Evolutionary conservation across 2,797 vertebrate genomes (phyloP), one percentile per base, ranked within the genome.

Genomic region (Rhinella marina): DNA sequence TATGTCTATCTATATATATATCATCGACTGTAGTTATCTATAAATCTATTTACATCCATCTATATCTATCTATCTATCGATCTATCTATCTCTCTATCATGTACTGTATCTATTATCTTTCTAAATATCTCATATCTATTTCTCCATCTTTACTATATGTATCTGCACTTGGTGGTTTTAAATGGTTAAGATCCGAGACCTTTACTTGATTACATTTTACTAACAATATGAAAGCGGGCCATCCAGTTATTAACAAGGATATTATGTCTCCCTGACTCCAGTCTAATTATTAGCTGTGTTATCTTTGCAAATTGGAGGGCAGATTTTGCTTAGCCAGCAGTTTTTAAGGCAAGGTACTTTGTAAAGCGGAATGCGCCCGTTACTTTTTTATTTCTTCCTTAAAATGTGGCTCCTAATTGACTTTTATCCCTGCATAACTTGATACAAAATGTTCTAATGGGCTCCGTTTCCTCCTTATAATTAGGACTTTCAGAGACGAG

Each of bases 341-440:
- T 70, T 83, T 82, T 91, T 88, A 87, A 76, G 77, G 90, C 89
- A 90, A 91, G 0, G 25, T 50, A 76, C 79, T 91, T 88, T 89
- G 84, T 85, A 87, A 86, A 83, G 79, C 32, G 25, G 73, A 89
- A 89, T 89, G 73, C 84, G 73, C 64, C 61, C 32, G 29, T 86
- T 80, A 64, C 13, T 88, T 78, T 86, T 90, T 88, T 86, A 75
- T 88, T 87, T 64, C 90, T 90, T n/a, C 41, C 87, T 91, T 83
- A 88, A 87, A 88, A 90, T 73, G 72, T 86, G 90, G 79, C 90
- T 89, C 84, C 81, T 88, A 90, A 90, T 73, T 87, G 88, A 90
- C 79, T 90, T 90, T 92, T 88, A 92, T 91, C 93, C 90, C 90
- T 92, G 90, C 80, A 87, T 80, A 92, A 88, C 62, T 87, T 66